Evolutionary conservation across 1,140 invertebrate genomes (phyloP), one percentile per base, ranked within the genome.

Genomic region (Pseudomyrmex dendroicus): DNA sequence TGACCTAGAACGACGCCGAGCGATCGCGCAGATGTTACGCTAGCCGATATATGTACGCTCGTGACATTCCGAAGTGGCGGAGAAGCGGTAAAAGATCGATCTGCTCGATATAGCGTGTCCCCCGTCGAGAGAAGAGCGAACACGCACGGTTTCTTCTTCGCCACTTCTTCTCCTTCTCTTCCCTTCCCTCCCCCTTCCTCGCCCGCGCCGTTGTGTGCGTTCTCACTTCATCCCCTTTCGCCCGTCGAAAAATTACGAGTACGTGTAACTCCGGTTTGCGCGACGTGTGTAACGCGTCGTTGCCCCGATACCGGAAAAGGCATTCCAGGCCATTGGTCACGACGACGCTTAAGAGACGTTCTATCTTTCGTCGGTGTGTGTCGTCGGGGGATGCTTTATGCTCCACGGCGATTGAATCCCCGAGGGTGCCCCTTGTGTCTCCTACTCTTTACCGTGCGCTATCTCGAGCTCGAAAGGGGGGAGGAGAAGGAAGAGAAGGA

Each of bases 261-360:
- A 89, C 83, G 76, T 74, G 84, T 85, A 86, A 83, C 85, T 87
- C 83, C 63, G 83, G 63, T 59, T 35, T 35, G 35, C 35, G 70
- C 56, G 59, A 67, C 66, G 76, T 84, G 76, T 84, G 74, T 85
- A 89, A 86, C 88, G 88, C 89, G 82, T 84, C 84, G 87, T 89
- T 91, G 78, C 13, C 67, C 89, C 86, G 90, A 90, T 91, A 91
- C 86, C 83, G 86, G 82, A 83, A 87, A 66, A 86, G 83, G 77
- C 85, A 90, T 91, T 91, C 91, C 91, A 61, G 88, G 72, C 87
- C 91, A 91, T 91, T 91, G 91, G 74, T 85, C 86, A 78, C 76
- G 87, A 82, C 78, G 63, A 64, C 86, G 91, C 90, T 91, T 91
- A 91, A 91, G 82, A 89, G 89, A 90, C 86, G 83, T 90, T 89